Evolutionary conservation across 2,888 invertebrate species (phyloP), one percentile per base, ranked within the genome.

Genomic region (Trissolcus japonicus): DNA sequence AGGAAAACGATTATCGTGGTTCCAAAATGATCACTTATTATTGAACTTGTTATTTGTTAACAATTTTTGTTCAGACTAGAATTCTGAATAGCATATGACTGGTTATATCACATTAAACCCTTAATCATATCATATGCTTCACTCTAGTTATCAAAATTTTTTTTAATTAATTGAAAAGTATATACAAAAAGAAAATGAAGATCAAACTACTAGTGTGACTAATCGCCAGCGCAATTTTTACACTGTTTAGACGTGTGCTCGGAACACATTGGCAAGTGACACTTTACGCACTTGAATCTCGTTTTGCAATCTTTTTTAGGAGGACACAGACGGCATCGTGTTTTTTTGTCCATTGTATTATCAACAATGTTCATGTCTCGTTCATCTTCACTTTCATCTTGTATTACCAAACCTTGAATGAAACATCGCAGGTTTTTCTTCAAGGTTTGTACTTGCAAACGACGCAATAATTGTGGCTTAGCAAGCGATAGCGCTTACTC

Each of bases 401-500:
- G 9, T 9, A 4, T 13, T 4, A 41, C 11, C 13, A 59, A 9
- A 59, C n/a, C n/a, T 46, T 13, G 9, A 43, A 59, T 59, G 9
- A 43, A 59, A 19, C 6, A 4, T 4, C 57, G 57, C 21, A 59
- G 9, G 14, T 9, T 19, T 46, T 19, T 41, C 25, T 1, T 19
- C 46, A 59, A 59, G n/a, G 1, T 59, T 1, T 1, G 46, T 9
- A 9, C 1, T 6, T 59, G 43, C 46, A 59, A 59, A 25, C 57
- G 57, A 14, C 46, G 57, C 21, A 21, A n/a, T 6, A 59, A 43
- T 43, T 41, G 46, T 21, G 57, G 57, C 25, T 59, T 59, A 2
- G 3, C 57, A 7, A 59, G 46, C 21, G 17, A 21, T 4, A 43
- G 4, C 21, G 16, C 46, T 11, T 46, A 46, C 19, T 59, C 57